Evolutionary conservation across 2,888 invertebrate species (phyloP).

Genomic region (Scaptodrosophila latifasciaeformis): DNA sequence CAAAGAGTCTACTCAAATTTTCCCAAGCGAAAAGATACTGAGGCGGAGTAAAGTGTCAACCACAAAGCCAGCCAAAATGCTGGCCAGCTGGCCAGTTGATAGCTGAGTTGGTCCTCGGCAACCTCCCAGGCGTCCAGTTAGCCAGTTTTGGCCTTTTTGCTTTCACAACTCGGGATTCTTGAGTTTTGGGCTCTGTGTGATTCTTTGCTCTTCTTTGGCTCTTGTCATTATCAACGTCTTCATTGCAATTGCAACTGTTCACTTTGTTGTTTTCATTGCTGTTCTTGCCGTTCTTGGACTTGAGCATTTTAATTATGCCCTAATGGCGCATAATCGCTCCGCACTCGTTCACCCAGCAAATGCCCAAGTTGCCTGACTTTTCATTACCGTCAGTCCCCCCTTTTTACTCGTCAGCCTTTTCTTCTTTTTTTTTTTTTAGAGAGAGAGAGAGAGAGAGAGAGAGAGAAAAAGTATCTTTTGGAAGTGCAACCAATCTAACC

Average conservation of each 20-base stretch:
- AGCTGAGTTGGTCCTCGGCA: too few relatives aligned
- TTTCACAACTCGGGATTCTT: background rate
- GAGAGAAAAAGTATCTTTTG: too few relatives aligned
- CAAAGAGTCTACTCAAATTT: too few relatives aligned
- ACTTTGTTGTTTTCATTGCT: slow-evolving; percentile 21
- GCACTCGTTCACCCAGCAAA: slow-evolving; percentile 29
- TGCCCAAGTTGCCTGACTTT: background rate
- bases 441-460: too few relatives aligned
- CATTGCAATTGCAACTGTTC: slow-evolving; percentile 13
- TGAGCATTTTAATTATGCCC: slow-evolving; percentile 72
- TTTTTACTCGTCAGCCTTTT: background rate
- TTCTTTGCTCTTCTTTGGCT: background rate
- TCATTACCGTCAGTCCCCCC: slow-evolving; percentile 35
- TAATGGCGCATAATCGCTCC: slow-evolving; percentile 69
- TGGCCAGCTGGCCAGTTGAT: slow-evolving; percentile 6
- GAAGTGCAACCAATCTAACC: too few relatives aligned
- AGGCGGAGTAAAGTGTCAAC: slow-evolving; percentile 20
- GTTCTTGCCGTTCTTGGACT: slow-evolving; percentile 41
- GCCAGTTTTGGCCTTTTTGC: background rate
- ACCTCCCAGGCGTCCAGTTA: background rate
- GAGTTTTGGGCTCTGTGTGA: background rate
- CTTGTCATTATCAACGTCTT: slow-evolving; percentile 36
- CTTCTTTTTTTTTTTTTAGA: too few relatives aligned
- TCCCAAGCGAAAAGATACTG: slow-evolving; percentile 14
- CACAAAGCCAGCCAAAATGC: slow-evolving; percentile 1